Evolutionary conservation across 2,113 vertebrate genomes (phyloP).

Genomic region (Gallinago undulata): DNA sequence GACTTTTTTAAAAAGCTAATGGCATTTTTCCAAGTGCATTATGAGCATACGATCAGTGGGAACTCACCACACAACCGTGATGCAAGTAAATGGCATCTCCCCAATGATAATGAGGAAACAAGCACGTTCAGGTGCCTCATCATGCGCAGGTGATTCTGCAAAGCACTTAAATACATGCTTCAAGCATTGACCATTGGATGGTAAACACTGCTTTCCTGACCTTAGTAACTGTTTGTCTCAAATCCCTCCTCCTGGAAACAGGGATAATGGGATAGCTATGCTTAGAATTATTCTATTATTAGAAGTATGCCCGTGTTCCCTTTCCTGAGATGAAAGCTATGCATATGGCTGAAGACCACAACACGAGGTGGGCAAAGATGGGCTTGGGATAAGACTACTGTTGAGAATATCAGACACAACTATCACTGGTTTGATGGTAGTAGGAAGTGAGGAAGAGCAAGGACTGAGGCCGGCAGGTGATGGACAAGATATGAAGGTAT

Average conservation of each 20-base stretch:
- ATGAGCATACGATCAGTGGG: background rate
- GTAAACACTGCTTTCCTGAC: background rate
- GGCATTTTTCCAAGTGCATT: background rate
- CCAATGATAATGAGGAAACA: background rate
- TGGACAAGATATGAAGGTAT: background rate
- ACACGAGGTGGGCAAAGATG: background rate
- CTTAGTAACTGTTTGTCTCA: background rate
- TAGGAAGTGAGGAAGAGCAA: background rate
- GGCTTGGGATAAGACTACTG: background rate
- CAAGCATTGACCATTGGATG: background rate
- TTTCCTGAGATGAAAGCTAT: background rate
- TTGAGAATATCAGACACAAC: background rate
- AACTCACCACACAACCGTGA: background rate
- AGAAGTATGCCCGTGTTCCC: background rate
- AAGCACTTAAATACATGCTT: background rate
- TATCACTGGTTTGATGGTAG: background rate
- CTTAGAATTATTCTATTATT: background rate
- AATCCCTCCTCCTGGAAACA: background rate
- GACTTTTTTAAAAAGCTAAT: constrained; percentile 28
- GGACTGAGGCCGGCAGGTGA: background rate
- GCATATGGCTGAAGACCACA: background rate
- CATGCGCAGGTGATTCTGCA: background rate
- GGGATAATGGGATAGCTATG: background rate
- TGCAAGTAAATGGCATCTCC: background rate
- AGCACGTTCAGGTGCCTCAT: background rate